These are phyloP conservation scores for Blastobasis lacticolella DNA, from an alignment of 2,888 invertebrate genomes.

Conservation along the genomic window DNA sequence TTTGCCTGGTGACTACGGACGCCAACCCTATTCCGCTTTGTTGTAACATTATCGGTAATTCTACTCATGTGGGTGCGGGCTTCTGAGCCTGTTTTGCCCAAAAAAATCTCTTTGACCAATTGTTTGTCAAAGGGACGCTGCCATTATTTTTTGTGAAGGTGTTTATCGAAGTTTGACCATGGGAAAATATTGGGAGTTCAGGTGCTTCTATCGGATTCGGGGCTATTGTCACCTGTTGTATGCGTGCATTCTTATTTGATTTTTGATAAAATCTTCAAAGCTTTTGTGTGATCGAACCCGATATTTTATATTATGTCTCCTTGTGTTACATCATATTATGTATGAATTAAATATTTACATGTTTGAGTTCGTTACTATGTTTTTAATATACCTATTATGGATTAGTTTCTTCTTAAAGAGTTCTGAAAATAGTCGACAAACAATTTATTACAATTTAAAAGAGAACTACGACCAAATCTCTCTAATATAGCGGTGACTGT, in stretches of 20 bases:
- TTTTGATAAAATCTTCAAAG: slow-evolving; percentile 47
- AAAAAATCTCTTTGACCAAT: slow-evolving; percentile 68
- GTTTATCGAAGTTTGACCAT: slow-evolving; percentile 71
- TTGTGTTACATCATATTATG: too few relatives aligned
- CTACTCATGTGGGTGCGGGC: slow-evolving; percentile 56
- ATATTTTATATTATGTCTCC: slow-evolving; percentile 4
- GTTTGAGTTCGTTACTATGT: slow-evolving; percentile 6
- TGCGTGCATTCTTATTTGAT: slow-evolving; percentile 25
- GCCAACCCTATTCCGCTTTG: slow-evolving; percentile 56
- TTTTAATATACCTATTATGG: background rate
- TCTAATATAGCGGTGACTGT: too few relatives aligned
- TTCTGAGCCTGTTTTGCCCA: slow-evolving; percentile 51
- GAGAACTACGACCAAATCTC: too few relatives aligned
- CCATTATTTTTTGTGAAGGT: slow-evolving; percentile 61
- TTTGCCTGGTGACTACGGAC: slow-evolving; percentile 48
- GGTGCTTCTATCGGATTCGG: slow-evolving; percentile 58
- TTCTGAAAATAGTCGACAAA: background rate
- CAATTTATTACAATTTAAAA: too few relatives aligned
- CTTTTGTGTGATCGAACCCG: slow-evolving; percentile 34
- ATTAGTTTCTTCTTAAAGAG: background rate
- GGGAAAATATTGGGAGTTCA: slow-evolving; percentile 70
- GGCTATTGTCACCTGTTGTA: slow-evolving; percentile 57
- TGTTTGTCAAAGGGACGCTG: slow-evolving; percentile 64
- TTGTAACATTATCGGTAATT: slow-evolving; percentile 58
- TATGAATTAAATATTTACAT: too few relatives aligned